These are phyloP conservation scores for Xanthorhoe spadicearia DNA, from an alignment of 2,888 invertebrate genomes.

Conservation along the genomic window DNA sequence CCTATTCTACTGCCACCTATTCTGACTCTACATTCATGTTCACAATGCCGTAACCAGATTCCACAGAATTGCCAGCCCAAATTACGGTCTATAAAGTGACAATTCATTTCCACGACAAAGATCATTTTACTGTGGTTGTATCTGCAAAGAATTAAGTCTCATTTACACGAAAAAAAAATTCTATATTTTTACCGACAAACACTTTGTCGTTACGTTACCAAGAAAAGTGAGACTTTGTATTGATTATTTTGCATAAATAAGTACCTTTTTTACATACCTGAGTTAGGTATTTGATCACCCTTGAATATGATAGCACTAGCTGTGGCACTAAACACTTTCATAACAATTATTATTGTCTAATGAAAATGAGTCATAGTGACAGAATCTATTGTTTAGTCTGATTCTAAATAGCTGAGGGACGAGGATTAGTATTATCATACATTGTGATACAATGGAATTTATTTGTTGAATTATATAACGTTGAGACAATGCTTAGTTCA, in stretches of 20 bases:
- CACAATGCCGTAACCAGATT: constrained; percentile 8
- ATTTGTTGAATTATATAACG: neutral
- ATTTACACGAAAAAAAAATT: too few relatives aligned
- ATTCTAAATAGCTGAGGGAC: constrained; percentile 1
- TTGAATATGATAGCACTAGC: too few relatives aligned
- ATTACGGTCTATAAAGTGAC: constrained; percentile 17
- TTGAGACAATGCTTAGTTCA: neutral
- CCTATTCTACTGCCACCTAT: constrained; percentile 6
- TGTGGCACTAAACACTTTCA: neutral
- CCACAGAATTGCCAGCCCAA: constrained; percentile 12
- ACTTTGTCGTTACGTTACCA: neutral
- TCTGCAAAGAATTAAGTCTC: neutral
- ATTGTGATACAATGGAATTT: neutral
- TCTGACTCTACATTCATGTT: constrained; percentile 6
- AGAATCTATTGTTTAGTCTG: constrained; percentile 1
- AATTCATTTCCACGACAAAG: constrained; percentile 26
- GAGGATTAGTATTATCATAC: neutral
- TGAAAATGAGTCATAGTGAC: neutral
- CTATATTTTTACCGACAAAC: too few relatives aligned
- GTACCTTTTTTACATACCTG: neutral
- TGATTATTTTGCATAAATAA: too few relatives aligned
- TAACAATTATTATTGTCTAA: neutral
- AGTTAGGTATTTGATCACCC: neutral
- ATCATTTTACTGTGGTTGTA: constrained; percentile 4
- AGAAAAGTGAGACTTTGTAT: neutral